These are phyloP conservation scores for Acanthurus lineatus DNA, from an alignment of 2,797 vertebrate species.

Conservation along the genomic window DNA sequence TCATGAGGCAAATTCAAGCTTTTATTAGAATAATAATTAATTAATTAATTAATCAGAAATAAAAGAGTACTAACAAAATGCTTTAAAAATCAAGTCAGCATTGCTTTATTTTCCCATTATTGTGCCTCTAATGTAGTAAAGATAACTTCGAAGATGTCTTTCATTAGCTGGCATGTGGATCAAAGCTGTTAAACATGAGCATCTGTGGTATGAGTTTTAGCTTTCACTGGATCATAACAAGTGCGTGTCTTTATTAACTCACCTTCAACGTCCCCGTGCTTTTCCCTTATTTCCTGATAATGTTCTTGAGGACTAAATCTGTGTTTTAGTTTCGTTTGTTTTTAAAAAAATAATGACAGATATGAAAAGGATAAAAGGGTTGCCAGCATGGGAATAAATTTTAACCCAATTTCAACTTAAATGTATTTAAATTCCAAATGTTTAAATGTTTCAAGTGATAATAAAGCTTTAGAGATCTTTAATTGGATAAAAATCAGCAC, in stretches of 20 bases:
- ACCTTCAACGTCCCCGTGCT: background rate
- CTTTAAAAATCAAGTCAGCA: background rate
- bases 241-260: background rate
- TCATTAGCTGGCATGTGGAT: slow-evolving; percentile 9
- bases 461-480: slow-evolving; percentile 1
- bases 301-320: background rate
- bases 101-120: background rate
- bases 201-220: slow-evolving; percentile 6
- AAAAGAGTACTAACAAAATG: background rate
- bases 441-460: background rate
- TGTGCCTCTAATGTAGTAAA: background rate
- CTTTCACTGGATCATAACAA: slow-evolving; percentile 13
- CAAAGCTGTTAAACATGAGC: background rate
- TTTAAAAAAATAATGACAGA: background rate
- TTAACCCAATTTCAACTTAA: background rate
- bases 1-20: background rate
- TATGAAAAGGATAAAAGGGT: background rate
- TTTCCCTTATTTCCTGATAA: background rate
- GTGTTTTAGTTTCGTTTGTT: background rate
- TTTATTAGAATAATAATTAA: background rate
- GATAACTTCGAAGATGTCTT: background rate
- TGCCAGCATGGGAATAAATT: background rate
- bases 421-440: background rate
- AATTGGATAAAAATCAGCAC: background rate
- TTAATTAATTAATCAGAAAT: background rate